phyloP scores from a whole-genome alignment of 2,113 vertebrate species.

The Brachypteracias leptosomus region DNA sequence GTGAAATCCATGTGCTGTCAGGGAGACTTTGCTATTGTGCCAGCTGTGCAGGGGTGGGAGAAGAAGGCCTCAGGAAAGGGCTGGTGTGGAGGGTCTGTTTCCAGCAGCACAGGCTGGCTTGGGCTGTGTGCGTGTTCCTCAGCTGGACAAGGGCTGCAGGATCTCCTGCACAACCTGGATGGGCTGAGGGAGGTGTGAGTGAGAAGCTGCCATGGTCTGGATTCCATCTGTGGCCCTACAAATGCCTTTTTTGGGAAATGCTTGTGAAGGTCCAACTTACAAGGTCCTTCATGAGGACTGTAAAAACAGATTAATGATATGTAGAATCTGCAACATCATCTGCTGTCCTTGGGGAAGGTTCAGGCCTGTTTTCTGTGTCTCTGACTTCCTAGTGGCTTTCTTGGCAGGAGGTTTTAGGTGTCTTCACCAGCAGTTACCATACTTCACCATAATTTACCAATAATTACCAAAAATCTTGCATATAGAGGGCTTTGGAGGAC shows the following conservation, averaged over 20 bases:
- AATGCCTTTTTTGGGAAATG: not conserved
- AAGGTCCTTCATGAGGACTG: not conserved
- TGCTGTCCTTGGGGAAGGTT: not conserved
- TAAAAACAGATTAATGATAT: not conserved
- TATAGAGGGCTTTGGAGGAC: not conserved
- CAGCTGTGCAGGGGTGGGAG: not conserved
- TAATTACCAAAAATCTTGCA: not conserved
- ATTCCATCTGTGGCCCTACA: not conserved
- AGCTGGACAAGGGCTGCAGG: not conserved
- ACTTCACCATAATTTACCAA: too few species aligned
- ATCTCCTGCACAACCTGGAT: not conserved
- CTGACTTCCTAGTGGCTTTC: not conserved
- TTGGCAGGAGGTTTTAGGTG: not conserved
- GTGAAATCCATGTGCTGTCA: not conserved
- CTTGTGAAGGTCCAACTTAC: not conserved
- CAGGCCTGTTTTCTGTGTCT: not conserved
- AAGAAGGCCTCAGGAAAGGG: not conserved
- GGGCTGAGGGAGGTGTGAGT: not conserved
- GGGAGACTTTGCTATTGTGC: not conserved
- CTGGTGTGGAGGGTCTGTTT: not conserved
- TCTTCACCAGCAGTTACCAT: too few species aligned
- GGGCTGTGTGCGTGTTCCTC: rapidly evolving
- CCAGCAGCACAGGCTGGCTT: not conserved
- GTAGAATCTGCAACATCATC: not conserved
- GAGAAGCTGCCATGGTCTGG: not conserved